A percentile compares a stretch with the other conserved stretches of the same genome.
These are phyloP conservation scores for Pantherophis guttatus DNA, from an alignment of 2,113 vertebrate species.

Conservation along the genomic window DNA sequence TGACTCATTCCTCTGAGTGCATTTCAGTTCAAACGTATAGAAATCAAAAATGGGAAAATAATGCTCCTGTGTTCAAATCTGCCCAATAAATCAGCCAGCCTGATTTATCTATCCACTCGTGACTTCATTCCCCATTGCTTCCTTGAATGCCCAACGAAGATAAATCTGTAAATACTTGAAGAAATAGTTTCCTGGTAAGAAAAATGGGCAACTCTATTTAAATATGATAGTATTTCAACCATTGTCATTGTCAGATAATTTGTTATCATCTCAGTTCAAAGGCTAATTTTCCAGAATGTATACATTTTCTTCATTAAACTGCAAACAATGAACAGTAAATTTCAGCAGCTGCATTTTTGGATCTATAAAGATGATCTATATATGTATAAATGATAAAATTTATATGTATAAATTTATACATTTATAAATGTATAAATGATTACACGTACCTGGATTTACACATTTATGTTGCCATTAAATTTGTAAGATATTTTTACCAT, in stretches of 20 bases:
- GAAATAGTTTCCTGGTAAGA: background rate
- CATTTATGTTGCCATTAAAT: constrained; percentile 6
- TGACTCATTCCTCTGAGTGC: background rate
- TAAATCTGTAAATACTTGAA: background rate
- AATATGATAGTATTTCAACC: constrained; percentile 21
- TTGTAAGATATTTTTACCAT: background rate
- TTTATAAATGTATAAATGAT: too few species aligned
- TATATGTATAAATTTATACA: too few species aligned
- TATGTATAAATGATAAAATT: too few species aligned
- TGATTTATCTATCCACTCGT: background rate
- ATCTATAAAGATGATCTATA: constrained; percentile 22
- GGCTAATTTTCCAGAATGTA: constrained; percentile 36
- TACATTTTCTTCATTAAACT: constrained; percentile 35
- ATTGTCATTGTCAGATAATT: constrained; percentile 21
- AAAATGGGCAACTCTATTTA: background rate
- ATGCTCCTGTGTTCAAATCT: background rate
- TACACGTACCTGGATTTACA: background rate
- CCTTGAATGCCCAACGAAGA: background rate
- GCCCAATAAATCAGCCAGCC: background rate
- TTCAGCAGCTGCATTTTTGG: constrained; percentile 35
- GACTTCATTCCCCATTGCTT: background rate
- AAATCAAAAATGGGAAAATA: background rate
- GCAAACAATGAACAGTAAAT: constrained; percentile 49
- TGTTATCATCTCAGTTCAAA: constrained; percentile 35
- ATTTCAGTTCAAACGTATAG: background rate